Conservation (phyloP, 2,113 vertebrate genomes). For the Lagenorhynchus albirostris region DNA sequence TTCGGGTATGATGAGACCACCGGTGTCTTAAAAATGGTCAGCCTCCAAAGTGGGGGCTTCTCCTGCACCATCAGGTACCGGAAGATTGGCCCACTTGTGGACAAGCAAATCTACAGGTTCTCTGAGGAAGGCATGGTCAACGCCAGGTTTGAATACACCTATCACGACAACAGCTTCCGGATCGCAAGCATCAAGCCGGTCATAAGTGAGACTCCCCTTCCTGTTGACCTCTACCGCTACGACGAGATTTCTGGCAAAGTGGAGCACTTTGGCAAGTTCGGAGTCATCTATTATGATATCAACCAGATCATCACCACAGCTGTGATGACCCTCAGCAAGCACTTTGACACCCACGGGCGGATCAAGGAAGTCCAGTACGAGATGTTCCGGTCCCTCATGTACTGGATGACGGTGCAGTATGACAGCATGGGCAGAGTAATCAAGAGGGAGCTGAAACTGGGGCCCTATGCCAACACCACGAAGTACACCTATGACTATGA, state of each 20-base stretch:
- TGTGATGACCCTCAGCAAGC: constrained; percentile 98
- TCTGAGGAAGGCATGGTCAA: constrained; percentile 99
- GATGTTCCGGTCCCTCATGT: constrained; percentile 99
- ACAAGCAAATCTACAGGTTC: constrained; percentile 98
- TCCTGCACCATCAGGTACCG: constrained; percentile 98
- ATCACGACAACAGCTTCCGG: constrained; percentile 98
- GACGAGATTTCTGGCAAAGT: constrained; percentile 99
- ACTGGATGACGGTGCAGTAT: constrained; percentile 99
- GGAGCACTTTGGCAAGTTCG: constrained; percentile 99
- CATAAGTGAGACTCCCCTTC: constrained; percentile 97
- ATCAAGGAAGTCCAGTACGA: constrained; percentile 99
- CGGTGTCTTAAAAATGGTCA: constrained; percentile 97
- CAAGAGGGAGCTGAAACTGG: constrained; percentile 97
- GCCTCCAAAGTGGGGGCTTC: constrained; percentile 96
- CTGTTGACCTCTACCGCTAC: constrained; percentile 97
- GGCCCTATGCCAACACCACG: constrained; percentile 97
- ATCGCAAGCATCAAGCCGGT: constrained; percentile 98
- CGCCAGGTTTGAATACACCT: constrained; percentile 97
- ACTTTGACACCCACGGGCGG: constrained; percentile 97
- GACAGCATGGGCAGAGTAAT: constrained; percentile 98
- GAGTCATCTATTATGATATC: constrained; percentile 99
- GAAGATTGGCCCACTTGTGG: constrained; percentile 95
- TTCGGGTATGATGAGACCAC: constrained; percentile 98
- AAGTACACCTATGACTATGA: constrained; percentile 99
- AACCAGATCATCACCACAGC: constrained; percentile 99